phyloP scores from a whole-genome alignment of 2,113 vertebrate species.

The Hypocryptadius cinnamomeus region DNA sequence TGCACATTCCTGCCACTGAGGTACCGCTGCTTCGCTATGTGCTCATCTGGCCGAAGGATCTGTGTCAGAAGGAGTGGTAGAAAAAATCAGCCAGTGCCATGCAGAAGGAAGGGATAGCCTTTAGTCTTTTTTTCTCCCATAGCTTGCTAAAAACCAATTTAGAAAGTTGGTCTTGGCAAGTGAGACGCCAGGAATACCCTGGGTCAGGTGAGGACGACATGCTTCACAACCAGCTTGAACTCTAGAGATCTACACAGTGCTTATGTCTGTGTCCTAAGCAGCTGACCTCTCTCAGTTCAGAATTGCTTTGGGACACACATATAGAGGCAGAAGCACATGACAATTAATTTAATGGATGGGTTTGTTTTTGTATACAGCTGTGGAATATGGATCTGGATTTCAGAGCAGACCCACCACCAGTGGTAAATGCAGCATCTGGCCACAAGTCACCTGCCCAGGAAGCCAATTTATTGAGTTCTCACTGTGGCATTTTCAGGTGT shows the following conservation, averaged over 20 bases:
- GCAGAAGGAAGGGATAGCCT: slow-evolving; percentile 42
- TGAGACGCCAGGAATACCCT: not conserved
- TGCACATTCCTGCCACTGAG: slow-evolving; percentile 90
- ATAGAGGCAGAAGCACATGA: not conserved
- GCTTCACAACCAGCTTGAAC: not conserved
- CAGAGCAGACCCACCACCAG: not conserved
- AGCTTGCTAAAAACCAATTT: slow-evolving; percentile 56
- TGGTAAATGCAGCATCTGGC: not conserved
- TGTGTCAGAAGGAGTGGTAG: slow-evolving; percentile 38
- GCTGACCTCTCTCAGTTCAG: not conserved
- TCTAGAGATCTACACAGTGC: not conserved
- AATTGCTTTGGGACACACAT: not conserved
- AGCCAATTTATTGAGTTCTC: not conserved
- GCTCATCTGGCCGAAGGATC: slow-evolving; percentile 89
- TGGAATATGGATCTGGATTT: not conserved
- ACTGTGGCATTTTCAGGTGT: not conserved
- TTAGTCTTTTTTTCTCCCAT: slow-evolving; percentile 40
- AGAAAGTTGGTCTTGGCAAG: slow-evolving; percentile 32
- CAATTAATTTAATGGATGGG: not conserved
- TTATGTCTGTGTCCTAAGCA: not conserved
- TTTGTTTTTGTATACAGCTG: not conserved
- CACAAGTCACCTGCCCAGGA: not conserved
- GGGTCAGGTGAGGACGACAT: not conserved
- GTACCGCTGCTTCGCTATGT: slow-evolving; percentile 95
- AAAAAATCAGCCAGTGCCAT: not conserved